A percentile compares a stretch with the other conserved stretches of the same genome.
phyloP scores from a whole-genome alignment of 1,140 invertebrate genomes.

The Zophobas morio region DNA sequence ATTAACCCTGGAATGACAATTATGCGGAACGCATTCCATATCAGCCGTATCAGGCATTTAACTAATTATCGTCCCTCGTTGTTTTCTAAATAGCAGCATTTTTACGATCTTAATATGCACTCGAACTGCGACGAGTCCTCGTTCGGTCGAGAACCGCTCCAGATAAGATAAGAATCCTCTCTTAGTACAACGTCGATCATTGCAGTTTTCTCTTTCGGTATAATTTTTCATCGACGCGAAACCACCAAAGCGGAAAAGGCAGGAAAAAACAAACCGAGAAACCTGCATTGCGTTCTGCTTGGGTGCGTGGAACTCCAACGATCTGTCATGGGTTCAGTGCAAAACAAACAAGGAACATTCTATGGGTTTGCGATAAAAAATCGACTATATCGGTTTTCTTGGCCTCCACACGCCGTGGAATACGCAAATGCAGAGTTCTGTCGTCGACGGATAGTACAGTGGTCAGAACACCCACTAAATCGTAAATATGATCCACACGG shows the following conservation, averaged over 20 bases:
- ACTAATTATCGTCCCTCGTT: slow-evolving; percentile 15
- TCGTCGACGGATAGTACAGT: neutral
- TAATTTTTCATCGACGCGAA: neutral
- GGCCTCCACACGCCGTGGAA: too few species aligned
- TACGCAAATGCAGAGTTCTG: neutral
- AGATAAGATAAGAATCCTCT: slow-evolving; percentile 20
- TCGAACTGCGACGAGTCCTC: neutral
- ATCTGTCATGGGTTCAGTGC: slow-evolving; percentile 13
- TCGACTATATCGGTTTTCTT: too few species aligned
- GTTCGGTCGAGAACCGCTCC: neutral
- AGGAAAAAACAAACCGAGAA: slow-evolving; percentile 17
- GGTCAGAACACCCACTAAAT: too few species aligned
- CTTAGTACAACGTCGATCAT: slow-evolving; percentile 1
- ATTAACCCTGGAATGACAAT: slow-evolving; percentile 3
- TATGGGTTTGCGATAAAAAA: too few species aligned
- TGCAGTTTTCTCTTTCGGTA: slow-evolving; percentile 21
- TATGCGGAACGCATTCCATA: slow-evolving; percentile 17
- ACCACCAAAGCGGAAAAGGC: slow-evolving; percentile 15
- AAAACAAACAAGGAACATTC: slow-evolving; percentile 17
- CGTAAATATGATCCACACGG: too few species aligned
- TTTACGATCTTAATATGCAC: too few species aligned
- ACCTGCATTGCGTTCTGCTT: slow-evolving; percentile 24
- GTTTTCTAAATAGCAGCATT: neutral
- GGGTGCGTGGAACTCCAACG: slow-evolving; percentile 16
- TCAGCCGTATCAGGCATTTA: neutral